Evolutionary conservation across 2,797 vertebrate genomes (phyloP).

Genomic region (Esox lucius): DNA sequence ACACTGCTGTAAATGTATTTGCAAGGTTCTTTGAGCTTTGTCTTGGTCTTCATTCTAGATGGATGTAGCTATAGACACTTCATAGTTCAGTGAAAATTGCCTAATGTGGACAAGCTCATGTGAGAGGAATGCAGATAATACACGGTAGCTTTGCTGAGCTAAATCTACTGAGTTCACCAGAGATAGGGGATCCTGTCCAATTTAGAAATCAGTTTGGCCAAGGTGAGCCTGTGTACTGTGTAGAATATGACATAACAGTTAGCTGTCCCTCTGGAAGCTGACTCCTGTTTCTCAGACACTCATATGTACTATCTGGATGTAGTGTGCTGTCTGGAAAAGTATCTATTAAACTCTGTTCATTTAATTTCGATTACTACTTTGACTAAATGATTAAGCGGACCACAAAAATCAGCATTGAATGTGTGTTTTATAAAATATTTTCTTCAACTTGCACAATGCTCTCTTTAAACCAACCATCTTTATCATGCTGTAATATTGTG

Average conservation of each 20-base stretch:
- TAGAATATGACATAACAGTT: neutral
- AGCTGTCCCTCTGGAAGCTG: neutral
- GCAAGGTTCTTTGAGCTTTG: neutral
- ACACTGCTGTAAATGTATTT: neutral
- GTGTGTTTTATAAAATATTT: no score
- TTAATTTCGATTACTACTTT: no score
- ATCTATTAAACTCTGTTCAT: no score
- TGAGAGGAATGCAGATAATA: neutral
- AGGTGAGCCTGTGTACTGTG: neutral
- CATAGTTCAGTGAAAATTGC: neutral
- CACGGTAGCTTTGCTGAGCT: neutral
- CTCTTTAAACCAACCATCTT: no score
- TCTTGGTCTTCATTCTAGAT: neutral
- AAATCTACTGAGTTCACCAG: neutral
- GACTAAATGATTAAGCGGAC: no score
- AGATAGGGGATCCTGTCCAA: conserved; percentile 1
- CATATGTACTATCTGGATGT: neutral
- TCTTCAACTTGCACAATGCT: no score
- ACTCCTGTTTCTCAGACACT: neutral
- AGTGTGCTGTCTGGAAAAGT: no score
- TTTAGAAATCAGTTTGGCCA: conserved; percentile 2
- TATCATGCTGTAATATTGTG: no score
- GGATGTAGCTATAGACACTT: neutral
- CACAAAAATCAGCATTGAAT: no score
- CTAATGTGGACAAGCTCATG: neutral